Base-by-base conservation (phyloP, 2,888 invertebrate species). In the Lasioglossum lativentre region DNA sequence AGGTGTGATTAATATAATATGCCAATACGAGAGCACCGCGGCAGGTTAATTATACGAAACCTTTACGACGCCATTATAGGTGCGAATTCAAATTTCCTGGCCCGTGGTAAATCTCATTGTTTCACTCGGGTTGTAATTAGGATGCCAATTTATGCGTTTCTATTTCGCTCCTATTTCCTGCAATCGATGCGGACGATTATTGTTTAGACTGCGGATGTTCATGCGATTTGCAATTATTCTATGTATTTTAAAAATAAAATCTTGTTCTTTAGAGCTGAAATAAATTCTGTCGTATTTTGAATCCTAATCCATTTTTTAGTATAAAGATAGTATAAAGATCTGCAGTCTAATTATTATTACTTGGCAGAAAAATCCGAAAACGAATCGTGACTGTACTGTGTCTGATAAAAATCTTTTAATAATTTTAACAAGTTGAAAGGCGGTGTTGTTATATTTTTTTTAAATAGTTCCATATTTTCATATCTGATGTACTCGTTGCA, bases 1-100 rank as follows among this genome's bases (percentile, higher is more conserved):
- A 89, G 86, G 80, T 85, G 82, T 80, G 83, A 88, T 88, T 87
- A 89, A 79, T 83, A 80, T 78, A 82, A 72, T 52, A 42, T 68
- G 74, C 74, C 74, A 74, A 82, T 82, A 59, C 47, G 47, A 63
- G 16, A 74, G 59, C 30, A 66, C 38, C 27, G 40, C 19, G 47
- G 30, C 34, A 19, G 56, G 68, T 75, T 86, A 78, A 83, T 87
- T 85, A 78, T 47, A 73, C 45, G 75, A 42, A 42, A 66, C 5
- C 14, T 59, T 34, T 45, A 78, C 38, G 27, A 30, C 27, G 30
- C 4, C 12, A 42, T 71, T 52, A 52, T 38, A 63, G n/a, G 34
- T 12, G 42, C 38, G 52, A 72, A 73, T 59, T 23, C 30, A 52
- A 75, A 78, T 66, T 52, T 30, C 72, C 42, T 47, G 40, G n/a